Evolutionary conservation across 2,888 invertebrate genomes (phyloP).

Genomic region (Apomyelois bistriatella): DNA sequence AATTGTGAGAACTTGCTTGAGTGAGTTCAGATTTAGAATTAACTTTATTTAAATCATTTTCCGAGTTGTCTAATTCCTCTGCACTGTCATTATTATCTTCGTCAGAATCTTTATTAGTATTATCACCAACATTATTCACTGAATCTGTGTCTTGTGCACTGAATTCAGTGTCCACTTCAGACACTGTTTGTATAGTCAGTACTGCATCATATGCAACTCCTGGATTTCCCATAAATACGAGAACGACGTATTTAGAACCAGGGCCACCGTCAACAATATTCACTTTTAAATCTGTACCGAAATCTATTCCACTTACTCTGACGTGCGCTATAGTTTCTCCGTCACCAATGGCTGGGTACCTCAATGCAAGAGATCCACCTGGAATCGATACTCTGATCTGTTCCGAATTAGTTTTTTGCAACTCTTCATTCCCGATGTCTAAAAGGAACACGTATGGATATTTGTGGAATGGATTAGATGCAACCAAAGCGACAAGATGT

Average conservation of each 20-base stretch:
- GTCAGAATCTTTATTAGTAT: constrained; percentile 27
- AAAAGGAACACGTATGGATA: constrained; percentile 67
- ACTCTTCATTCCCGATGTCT: constrained; percentile 72
- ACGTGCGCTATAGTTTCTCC: constrained; percentile 62
- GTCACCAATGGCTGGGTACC: constrained; percentile 60
- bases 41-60: constrained; percentile 24
- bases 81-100: constrained; percentile 38
- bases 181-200: constrained; percentile 56
- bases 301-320: constrained; percentile 68
- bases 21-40: constrained; percentile 38
- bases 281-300: constrained; percentile 64
- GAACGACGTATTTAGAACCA: constrained; percentile 64
- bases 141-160: constrained; percentile 7
- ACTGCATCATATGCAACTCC: constrained; percentile 60
- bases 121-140: constrained; percentile 22
- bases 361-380: constrained; percentile 65
- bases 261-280: constrained; percentile 68
- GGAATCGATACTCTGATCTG: constrained; percentile 62
- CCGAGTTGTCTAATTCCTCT: constrained; percentile 29
- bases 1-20: constrained; percentile 50
- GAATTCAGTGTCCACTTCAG: constrained; percentile 24
- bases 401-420: constrained; percentile 58
- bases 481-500: constrained; percentile 34
- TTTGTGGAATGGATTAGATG: constrained; percentile 61
- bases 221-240: constrained; percentile 61